Evolutionary conservation across 2,888 invertebrate genomes (phyloP), one percentile per base, ranked within the genome.

Genomic region (Meloe dianella): DNA sequence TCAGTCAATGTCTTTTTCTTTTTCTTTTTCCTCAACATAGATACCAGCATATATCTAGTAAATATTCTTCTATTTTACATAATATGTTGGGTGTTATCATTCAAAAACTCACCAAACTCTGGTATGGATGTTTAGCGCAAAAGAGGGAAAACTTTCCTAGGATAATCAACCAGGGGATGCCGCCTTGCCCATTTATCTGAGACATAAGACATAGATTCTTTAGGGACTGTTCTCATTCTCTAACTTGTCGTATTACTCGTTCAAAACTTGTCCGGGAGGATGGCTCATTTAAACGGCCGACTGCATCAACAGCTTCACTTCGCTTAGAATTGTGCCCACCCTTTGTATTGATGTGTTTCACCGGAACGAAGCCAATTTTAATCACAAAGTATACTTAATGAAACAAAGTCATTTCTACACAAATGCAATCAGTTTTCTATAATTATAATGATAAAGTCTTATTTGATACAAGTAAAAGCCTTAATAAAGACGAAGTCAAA

Each of bases 271-370:
- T 57, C 57, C 57, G 57, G 57, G 32, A 58, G 32, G 58, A 61
- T 64, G 71, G 67, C 71, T 73, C 74, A 74, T 74, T 73, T 73
- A 71, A 73, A 72, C 69, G 66, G 67, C 67, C 67, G 64, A 71
- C 66, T 66, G 61, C 62, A 38, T 51, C 59, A 27, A 29, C 35
- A 35, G 35, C 14, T 35, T 27, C 54, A 54, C 2, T 27, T 57
- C 57, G 27, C 27, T 57, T 57, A 17, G 27, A 10, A 57, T 29
- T 17, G 57, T 27, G 57, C 57, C 5, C 30, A 5, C 41, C 29
- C n/a, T 9, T n/a, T 27, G n/a, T 27, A 57, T 29, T 27, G 30
- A 27, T 30, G 27, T 57, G 27, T 57, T 17, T 57, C 20, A 47
- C 57, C 30, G 27, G 29, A 29, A 29, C 29, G 27, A 30, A 57